Base-by-base conservation (phyloP, 2,888 invertebrate genomes). In the Papilio demoleus region DNA sequence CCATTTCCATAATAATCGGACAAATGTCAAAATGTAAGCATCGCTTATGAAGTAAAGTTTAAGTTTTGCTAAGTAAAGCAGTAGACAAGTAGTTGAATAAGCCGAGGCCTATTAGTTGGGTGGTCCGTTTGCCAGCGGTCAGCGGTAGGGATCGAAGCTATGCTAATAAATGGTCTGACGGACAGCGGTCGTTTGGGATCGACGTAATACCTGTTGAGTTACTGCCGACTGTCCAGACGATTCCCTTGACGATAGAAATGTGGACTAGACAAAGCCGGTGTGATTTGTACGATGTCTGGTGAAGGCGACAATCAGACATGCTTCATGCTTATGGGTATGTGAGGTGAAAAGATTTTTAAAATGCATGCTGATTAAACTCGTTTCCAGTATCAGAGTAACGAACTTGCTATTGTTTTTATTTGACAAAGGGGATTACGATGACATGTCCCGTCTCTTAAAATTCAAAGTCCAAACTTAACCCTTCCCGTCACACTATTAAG, bases 191-290 rank as follows among this genome's bases (percentile, higher is more conserved):
- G 88, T 81, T 84, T 81, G 75, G 85, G 85, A 83, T 87, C 86
- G 82, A 78, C 74, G 82, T 86, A 91, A 92, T 91, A 89, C 92
- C 90, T 89, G 91, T 90, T 91, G 92, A 92, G 86, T 92, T 90
- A 92, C 85, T 80, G 81, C 75, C 79, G 67, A 87, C 82, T 88
- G 86, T 86, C 67, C 68, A 74, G 77, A 79, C 76, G 78, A 76
- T 74, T 70, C 75, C 79, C 31, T 53, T 53, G 19, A 60, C 31
- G 65, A 65, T 68, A 65, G 59, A 68, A 60, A 68, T 65, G 17
- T 2, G 42, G 42, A 42, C 56, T 22, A 58, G 40, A 71, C 72
- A 80, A 81, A 81, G 77, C 4, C 24, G 12, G 12, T 4, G 40
- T 40, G n/a, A n/a, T n/a, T n/a, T n/a, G n/a, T n/a, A n/a, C n/a